Conservation (phyloP, 1,140 invertebrate genomes). For the Acyrthosiphon pisum region DNA sequence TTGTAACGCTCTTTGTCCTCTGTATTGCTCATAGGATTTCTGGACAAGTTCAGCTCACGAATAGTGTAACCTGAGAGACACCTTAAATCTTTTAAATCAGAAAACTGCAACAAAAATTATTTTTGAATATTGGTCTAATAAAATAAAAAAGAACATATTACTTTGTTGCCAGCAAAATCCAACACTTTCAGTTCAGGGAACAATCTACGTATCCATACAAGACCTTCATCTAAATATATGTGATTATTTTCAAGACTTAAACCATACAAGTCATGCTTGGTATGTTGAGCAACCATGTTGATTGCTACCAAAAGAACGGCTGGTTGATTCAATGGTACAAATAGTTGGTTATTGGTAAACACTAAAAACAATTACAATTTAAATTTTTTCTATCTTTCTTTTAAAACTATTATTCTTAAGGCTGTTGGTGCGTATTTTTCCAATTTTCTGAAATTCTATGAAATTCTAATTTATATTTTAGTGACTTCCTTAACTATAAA, state of each 20-base stretch:
- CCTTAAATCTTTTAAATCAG: conserved; percentile 42
- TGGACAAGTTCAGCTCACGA: conserved; percentile 26
- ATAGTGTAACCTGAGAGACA: conserved; percentile 30
- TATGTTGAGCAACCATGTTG: conserved; percentile 44
- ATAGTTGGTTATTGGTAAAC: conserved; percentile 40
- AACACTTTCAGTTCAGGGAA: conserved; percentile 52
- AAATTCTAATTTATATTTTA: too few relatives aligned
- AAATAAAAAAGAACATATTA: neutral
- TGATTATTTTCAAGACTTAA: conserved; percentile 48
- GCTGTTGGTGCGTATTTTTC: too few relatives aligned
- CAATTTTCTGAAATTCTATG: too few relatives aligned
- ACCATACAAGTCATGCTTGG: conserved; percentile 46
- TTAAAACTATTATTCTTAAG: neutral
- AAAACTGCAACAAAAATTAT: conserved; percentile 17
- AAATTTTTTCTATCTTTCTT: neutral
- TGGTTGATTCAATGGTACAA: conserved; percentile 53
- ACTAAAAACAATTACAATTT: neutral
- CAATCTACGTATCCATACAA: conserved; percentile 50
- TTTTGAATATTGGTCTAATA: neutral
- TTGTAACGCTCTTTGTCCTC: conserved; percentile 51
- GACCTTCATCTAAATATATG: conserved; percentile 42
- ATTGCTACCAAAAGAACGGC: conserved; percentile 40
- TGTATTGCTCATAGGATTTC: conserved; percentile 37
- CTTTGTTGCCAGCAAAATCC: conserved; percentile 34
- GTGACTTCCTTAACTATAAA: too few relatives aligned